Base-by-base conservation (phyloP, 2,888 invertebrate genomes). In the Carabus problematicus region DNA sequence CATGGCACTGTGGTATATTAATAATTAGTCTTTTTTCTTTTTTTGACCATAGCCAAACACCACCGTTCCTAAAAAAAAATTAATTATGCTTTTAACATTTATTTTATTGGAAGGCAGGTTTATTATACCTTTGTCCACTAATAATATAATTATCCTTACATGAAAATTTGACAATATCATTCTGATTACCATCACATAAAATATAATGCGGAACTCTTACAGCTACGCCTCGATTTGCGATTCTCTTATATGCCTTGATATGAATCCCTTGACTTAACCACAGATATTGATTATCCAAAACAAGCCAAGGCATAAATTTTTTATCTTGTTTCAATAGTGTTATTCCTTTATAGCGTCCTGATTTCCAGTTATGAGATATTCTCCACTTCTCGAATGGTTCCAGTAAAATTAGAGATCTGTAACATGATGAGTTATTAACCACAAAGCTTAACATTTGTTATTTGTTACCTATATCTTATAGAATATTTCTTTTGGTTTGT, bases 281-380 rank as follows among this genome's bases (percentile, higher is more conserved):
- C 0, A 89, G 73, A 40, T 76, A 75, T 16, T 85, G 79, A 0
- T 78, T 79, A 8, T 85, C 84, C 42, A 89, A 74, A 58, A 82
- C 79, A 8, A 89, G 73, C 82, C 85, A 85, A 49, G 88, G 86
- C 75, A 86, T 82, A 71, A 82, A 82, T 77, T 84, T 85, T 52
- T 77, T 78, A 4, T 76, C 76, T 59, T 83, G 81, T 55, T 82
- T 81, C 64, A 84, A 81, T 49, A 84, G 78, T 11, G 81, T 76
- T 40, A 78, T 79, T 71, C 85, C 85, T 11, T 78, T 76, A 73
- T 85, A 88, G 59, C 79, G 79, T 1, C 87, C 88, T 56, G 78
- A 79, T n/a, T 81, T 75, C 88, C 88, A 88, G 74, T 88, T 87
- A n/a, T 80, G 76, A 0, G 81, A 81, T 55, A 84, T 79, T 42